Evolutionary conservation across 2,113 vertebrate genomes (phyloP), one percentile per base, ranked within the genome.

Genomic region (Ardeotis arabs): DNA sequence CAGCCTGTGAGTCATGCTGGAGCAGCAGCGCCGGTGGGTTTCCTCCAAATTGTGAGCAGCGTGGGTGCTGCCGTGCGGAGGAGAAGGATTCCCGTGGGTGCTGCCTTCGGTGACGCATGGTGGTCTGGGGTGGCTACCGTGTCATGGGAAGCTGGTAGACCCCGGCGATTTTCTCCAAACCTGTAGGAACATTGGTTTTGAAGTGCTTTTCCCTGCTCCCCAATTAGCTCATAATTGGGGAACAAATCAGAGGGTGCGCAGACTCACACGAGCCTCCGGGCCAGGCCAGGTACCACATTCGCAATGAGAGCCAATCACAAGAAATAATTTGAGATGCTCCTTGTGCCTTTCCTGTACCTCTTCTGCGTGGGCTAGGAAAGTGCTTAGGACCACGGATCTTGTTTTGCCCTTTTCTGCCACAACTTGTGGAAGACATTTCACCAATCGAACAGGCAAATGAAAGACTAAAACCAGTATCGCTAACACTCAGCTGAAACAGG

Each of bases 1-100:
- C 49, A 47, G 9, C 35, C 35, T 0, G 0, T 89, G 93, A 90
- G 37, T 25, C 33, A 83, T 11, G 39, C n/a, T 1, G 0, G 79
- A 63, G 31, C 2, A 0, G 17, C 45, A 17, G 8, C 3, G 2
- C 18, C 0, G 0, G 27, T n/a, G 85, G 6, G 20, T 91, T 89
- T 55, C 24, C 58, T 16, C 60, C 64, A 58, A 58, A 22, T 66
- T 47, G 24, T 21, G 62, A 83, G 67, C 0, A 2, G 27, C 39
- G 59, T 60, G 0, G 2, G n/a, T 3, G 22, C 50, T 47, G 45
- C 10, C 9, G 4, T 1, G 10, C 2, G 14, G 56, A 66, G 19
- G 28, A 45, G 18, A 10, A 53, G 14, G 14, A 2, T 31, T 63
- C 44, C 53, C 7, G 2, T 4, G 13, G 53, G 35, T 72, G 21